phyloP scores from a whole-genome alignment of 2,113 vertebrate species.

The Tretioscincus oriximinensis region DNA sequence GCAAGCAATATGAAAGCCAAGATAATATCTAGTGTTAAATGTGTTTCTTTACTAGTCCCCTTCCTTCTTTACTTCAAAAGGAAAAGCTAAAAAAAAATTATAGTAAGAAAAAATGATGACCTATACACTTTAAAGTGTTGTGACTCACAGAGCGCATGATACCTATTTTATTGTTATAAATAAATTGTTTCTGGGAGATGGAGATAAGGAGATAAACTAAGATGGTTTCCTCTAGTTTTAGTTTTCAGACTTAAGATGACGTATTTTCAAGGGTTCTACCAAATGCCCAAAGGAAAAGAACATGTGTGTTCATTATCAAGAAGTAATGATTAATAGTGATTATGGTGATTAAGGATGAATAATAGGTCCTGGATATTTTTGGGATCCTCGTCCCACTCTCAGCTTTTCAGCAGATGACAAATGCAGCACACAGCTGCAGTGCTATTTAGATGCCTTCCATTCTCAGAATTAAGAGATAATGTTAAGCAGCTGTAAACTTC shows the following conservation, averaged over 20 bases:
- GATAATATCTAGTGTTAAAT: background rate
- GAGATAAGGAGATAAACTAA: background rate
- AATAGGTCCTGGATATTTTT: constrained; percentile 58
- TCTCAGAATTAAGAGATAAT: constrained; percentile 45
- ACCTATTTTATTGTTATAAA: background rate
- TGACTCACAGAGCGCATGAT: background rate
- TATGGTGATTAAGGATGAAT: constrained; percentile 64
- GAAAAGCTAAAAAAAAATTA: background rate
- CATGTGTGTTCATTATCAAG: constrained; percentile 44
- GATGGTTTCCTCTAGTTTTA: constrained; percentile 14
- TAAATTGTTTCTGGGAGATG: background rate
- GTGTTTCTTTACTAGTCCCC: too few relatives aligned
- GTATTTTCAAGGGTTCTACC: constrained; percentile 39
- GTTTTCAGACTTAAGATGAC: constrained; percentile 29
- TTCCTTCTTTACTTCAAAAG: background rate
- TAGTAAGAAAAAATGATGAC: background rate
- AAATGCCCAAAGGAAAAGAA: constrained; percentile 35
- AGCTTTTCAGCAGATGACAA: constrained; percentile 63
- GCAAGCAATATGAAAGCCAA: background rate
- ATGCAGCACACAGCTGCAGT: constrained; percentile 55
- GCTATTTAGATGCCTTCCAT: constrained; percentile 61
- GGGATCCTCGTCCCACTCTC: constrained; percentile 47
- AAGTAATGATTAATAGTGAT: constrained; percentile 59
- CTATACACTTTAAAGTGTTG: background rate
- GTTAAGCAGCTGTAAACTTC: constrained; percentile 15